phyloP scores from a whole-genome alignment of 2,113 vertebrate species.

The Notarius quadriscutis region DNA sequence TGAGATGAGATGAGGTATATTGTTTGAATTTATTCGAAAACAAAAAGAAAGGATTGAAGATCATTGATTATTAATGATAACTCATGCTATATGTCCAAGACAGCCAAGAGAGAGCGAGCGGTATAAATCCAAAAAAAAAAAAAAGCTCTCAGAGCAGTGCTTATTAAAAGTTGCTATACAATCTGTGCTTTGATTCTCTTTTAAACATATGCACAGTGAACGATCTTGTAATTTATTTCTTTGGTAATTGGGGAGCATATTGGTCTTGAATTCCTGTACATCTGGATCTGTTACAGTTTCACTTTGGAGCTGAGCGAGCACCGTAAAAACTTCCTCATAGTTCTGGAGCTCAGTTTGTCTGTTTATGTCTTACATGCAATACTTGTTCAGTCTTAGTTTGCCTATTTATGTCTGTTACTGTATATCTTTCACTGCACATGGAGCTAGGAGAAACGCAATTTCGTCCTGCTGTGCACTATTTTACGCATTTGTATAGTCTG shows the following conservation, averaged over 20 bases:
- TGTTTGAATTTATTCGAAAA: background rate
- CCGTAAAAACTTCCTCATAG: background rate
- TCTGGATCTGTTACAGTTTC: conserved; percentile 5
- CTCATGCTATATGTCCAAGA: background rate
- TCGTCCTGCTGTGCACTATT: too few species aligned
- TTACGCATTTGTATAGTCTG: too few species aligned
- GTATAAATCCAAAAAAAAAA: conserved; percentile 35
- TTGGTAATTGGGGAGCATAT: conserved; percentile 4
- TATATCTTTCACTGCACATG: too few species aligned
- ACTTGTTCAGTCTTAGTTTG: too few species aligned
- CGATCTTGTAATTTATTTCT: conserved; percentile 8
- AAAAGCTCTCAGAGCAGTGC: conserved; percentile 35
- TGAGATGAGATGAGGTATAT: background rate
- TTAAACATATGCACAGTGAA: conserved; percentile 24
- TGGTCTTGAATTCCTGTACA: conserved; percentile 9
- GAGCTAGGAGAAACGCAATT: too few species aligned
- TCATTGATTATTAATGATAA: background rate
- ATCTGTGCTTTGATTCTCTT: conserved; percentile 42
- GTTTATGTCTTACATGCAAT: too few species aligned
- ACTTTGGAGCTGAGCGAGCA: background rate
- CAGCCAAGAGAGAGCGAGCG: background rate
- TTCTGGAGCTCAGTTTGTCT: background rate
- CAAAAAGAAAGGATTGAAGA: background rate
- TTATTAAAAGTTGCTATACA: conserved; percentile 42
- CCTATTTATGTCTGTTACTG: too few species aligned